Percentiles rank a stretch among this genome's conserved stretches.
These are phyloP conservation scores for Epinephelus fuscoguttatus DNA, from an alignment of 2,113 vertebrate genomes.

Conservation along the genomic window DNA sequence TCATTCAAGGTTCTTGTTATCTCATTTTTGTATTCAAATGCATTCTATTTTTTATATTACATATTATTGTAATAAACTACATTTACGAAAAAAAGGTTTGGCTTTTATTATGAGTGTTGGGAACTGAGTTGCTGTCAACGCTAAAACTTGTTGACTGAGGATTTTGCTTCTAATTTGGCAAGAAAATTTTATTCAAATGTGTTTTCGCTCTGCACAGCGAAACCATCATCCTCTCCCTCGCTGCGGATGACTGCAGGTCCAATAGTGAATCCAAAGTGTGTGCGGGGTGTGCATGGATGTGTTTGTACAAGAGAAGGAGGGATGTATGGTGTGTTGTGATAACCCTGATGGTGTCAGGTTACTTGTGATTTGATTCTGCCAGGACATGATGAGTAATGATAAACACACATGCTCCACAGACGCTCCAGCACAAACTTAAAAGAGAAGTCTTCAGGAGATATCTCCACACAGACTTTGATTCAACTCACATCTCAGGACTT, in stretches of 20 bases:
- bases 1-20: conserved; percentile 62
- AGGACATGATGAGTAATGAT: conserved; percentile 56
- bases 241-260: conserved; percentile 27
- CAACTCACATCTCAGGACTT: conserved; percentile 1
- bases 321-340: conserved; percentile 67
- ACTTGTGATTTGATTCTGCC: conserved; percentile 58
- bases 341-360: conserved; percentile 79
- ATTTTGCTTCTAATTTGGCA: conserved; percentile 77
- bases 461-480: neutral
- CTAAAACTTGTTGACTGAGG: too few species aligned
- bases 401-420: conserved; percentile 29
- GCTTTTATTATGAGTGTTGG: neutral
- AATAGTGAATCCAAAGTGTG: conserved; percentile 35
- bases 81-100: conserved; percentile 69
- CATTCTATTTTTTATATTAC: conserved; percentile 89
- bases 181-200: conserved; percentile 81
- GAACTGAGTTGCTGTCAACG: neutral
- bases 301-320: conserved; percentile 58
- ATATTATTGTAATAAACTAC: conserved; percentile 86
- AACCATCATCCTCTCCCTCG: conserved; percentile 1
- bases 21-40: conserved; percentile 84
- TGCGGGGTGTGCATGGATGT: conserved; percentile 41
- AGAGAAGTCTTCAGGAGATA: neutral
- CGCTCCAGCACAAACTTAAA: neutral
- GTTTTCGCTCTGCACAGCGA: conserved; percentile 11